Evolutionary conservation across 35 echinoderm and acorn worm species (phyloP).

Genomic region (Ophiothrix spiculata): DNA sequence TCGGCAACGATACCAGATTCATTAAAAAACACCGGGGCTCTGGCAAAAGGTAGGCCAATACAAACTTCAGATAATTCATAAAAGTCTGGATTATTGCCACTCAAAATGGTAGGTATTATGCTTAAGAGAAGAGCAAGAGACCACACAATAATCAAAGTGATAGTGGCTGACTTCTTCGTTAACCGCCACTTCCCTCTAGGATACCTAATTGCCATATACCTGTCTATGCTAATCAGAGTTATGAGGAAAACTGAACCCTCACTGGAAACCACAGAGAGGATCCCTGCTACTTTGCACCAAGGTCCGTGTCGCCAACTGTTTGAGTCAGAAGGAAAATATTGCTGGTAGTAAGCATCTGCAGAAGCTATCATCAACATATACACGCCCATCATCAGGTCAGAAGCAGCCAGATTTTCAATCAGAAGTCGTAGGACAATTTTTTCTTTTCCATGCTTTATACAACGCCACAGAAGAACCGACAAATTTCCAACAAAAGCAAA

Average conservation of each 20-base stretch:
- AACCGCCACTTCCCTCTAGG: background rate
- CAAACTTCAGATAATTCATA: constrained; percentile 38
- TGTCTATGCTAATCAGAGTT: background rate
- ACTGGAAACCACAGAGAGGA: background rate
- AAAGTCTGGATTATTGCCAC: background rate
- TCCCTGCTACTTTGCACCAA: background rate
- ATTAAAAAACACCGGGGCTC: background rate
- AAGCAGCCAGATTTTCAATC: constrained; percentile 38
- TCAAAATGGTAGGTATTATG: constrained; percentile 6
- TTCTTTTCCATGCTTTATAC: background rate
- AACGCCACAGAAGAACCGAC: constrained; percentile 32
- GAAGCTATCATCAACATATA: constrained; percentile 1
- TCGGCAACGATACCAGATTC: background rate
- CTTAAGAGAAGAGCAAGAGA: background rate
- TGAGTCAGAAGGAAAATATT: background rate
- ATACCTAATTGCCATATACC: background rate
- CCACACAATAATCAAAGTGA: background rate
- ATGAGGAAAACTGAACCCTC: constrained; percentile 13
- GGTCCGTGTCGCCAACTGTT: background rate
- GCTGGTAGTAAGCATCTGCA: background rate
- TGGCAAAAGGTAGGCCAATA: constrained; percentile 32
- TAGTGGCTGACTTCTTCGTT: background rate
- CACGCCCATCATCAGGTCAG: constrained; percentile 43
- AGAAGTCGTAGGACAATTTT: background rate
- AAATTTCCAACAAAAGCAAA: constrained; percentile 39